Evolutionary conservation across 2,113 vertebrate species (phyloP).

Genomic region (Corythaeola cristata): DNA sequence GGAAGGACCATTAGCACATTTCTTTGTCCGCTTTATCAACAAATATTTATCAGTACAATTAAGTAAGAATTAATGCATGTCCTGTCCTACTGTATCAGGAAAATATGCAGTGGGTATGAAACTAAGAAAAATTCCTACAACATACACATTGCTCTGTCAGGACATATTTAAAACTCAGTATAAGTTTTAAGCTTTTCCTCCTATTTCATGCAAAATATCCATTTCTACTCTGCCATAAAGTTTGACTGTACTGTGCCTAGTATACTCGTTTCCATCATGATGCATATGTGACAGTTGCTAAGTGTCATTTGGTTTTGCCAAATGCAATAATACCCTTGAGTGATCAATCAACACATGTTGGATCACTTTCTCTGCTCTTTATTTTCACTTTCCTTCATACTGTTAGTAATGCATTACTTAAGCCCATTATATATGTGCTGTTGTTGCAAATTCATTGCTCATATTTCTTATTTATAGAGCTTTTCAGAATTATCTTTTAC

Average conservation of each 20-base stretch:
- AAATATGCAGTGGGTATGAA: background rate
- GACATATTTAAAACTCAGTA: background rate
- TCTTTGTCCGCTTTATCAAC: background rate
- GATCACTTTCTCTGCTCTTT: background rate
- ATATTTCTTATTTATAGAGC: background rate
- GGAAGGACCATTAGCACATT: background rate
- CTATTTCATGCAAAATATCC: background rate
- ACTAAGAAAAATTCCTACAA: background rate
- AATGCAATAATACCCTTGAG: background rate
- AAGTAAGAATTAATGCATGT: background rate
- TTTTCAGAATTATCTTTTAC: background rate
- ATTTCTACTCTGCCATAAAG: background rate
- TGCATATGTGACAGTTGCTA: background rate
- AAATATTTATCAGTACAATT: background rate
- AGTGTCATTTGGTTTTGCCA: background rate
- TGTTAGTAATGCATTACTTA: background rate
- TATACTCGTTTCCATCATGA: background rate
- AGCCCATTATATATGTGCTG: background rate
- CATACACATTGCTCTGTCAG: background rate
- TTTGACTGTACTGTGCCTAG: background rate
- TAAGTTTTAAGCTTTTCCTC: background rate
- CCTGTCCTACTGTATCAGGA: background rate
- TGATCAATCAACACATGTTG: fast-evolving
- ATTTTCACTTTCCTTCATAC: background rate
- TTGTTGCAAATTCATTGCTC: background rate